phyloP scores from a whole-genome alignment of 2,797 vertebrate species.

The Triplophysa yarkandensis region DNA sequence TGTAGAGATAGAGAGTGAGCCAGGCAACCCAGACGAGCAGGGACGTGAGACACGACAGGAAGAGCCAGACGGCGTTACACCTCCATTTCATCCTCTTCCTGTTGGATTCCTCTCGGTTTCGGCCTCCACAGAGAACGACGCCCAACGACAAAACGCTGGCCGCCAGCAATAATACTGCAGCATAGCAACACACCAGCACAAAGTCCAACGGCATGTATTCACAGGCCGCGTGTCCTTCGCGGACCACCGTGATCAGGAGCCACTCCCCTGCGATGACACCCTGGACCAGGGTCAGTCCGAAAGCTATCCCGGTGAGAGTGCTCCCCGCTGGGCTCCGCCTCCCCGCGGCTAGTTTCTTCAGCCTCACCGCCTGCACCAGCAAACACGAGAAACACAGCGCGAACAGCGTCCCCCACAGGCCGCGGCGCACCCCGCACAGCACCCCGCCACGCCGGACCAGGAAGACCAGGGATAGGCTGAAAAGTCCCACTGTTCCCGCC shows the following conservation, averaged over 20 bases:
- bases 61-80: conserved; percentile 88
- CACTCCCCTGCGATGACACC: conserved; percentile 92
- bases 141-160: conserved; percentile 82
- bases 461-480: conserved; percentile 89
- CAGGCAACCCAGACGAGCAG: conserved; percentile 92
- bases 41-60: conserved; percentile 86
- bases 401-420: conserved; percentile 92
- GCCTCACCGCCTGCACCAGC: conserved; percentile 87
- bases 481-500: conserved; percentile 86
- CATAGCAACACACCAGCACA: conserved; percentile 88
- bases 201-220: conserved; percentile 94
- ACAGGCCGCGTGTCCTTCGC: conserved; percentile 88
- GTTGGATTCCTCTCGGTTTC: conserved; percentile 57
- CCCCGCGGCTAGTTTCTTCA: conserved; percentile 83
- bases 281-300: conserved; percentile 89
- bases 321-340: conserved; percentile 78
- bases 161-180: conserved; percentile 84
- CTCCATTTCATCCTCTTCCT: conserved; percentile 82
- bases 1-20: conserved; percentile 94
- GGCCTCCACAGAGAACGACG: conserved; percentile 88
- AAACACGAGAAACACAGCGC: conserved; percentile 95
- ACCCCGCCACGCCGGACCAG: conserved; percentile 89
- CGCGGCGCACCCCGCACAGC: conserved; percentile 86
- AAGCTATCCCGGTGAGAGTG: conserved; percentile 79
- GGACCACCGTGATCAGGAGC: conserved; percentile 89